Evolutionary conservation across 2,888 invertebrate genomes (phyloP).

Genomic region (Tuta absoluta): DNA sequence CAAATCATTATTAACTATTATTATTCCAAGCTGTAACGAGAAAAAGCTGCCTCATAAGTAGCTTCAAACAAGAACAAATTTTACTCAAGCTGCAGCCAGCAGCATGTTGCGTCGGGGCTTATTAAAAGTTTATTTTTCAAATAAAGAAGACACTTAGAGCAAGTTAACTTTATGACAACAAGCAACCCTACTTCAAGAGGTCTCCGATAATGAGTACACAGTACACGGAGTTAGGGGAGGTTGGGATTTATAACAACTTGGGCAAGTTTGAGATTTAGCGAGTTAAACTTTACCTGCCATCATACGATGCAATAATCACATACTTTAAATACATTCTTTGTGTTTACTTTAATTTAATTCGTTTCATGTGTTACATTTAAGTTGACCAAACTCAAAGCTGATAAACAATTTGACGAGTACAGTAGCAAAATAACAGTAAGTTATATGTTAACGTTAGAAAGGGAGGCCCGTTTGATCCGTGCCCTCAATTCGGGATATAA

Average conservation of each 20-base stretch:
- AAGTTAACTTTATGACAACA: slow-evolving; percentile 58
- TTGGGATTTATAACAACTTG: not conserved
- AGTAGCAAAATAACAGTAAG: no score
- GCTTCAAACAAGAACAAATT: slow-evolving; percentile 30
- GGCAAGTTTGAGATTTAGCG: not conserved
- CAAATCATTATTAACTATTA: slow-evolving; percentile 16
- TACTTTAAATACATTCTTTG: no score
- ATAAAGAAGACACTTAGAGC: slow-evolving; percentile 48
- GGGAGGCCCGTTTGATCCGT: no score
- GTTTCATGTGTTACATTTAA: no score
- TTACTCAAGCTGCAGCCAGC: slow-evolving; percentile 19
- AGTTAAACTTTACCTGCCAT: no score
- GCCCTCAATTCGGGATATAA: no score
- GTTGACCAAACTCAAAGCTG: no score
- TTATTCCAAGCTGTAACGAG: slow-evolving; percentile 8
- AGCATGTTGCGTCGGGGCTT: slow-evolving; percentile 38
- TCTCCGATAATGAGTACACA: slow-evolving; percentile 45
- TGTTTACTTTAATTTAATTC: no score
- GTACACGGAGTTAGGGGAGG: slow-evolving; percentile 37
- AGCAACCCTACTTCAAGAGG: slow-evolving; percentile 37
- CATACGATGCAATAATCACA: no score
- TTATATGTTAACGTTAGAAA: no score
- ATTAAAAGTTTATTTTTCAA: slow-evolving; percentile 57
- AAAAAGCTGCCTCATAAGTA: slow-evolving; percentile 23
- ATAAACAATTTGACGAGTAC: no score